Percentiles rank a stretch among this genome's conserved stretches.
These are phyloP conservation scores for Parauchenoglanis punctatus DNA, from an alignment of 2,797 vertebrate genomes.

Conservation along the genomic window DNA sequence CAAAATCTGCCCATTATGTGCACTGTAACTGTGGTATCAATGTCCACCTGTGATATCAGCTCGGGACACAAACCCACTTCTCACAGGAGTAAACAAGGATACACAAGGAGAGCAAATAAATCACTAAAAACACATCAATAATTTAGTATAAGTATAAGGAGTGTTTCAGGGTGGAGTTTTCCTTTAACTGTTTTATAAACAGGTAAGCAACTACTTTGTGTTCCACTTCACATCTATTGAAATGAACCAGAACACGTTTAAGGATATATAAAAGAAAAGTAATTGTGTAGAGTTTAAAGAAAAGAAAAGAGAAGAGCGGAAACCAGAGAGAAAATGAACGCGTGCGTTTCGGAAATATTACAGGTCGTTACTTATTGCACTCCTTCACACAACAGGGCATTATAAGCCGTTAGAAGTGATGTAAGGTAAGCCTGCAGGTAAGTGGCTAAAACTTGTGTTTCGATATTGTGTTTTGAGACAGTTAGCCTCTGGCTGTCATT, in stretches of 20 bases:
- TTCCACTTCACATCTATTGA: background rate
- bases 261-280: background rate
- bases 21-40: background rate
- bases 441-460: background rate
- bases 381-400: background rate
- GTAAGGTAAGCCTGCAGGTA: background rate
- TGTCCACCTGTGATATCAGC: background rate
- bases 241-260: background rate
- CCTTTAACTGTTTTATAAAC: background rate
- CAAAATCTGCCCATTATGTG: background rate
- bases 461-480: background rate
- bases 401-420: conserved; percentile 4
- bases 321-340: background rate
- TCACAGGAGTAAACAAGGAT: background rate
- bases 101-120: background rate
- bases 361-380: background rate
- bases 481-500: conserved; percentile 16
- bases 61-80: background rate
- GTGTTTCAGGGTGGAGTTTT: background rate
- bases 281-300: background rate
- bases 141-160: background rate
- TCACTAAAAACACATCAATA: background rate
- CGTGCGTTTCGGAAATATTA: background rate
- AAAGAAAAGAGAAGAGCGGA: no score
- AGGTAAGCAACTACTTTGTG: no score